These are phyloP conservation scores for Leptinotarsa rubiginosa DNA, from an alignment of 2,888 invertebrate genomes.

Conservation along the genomic window DNA sequence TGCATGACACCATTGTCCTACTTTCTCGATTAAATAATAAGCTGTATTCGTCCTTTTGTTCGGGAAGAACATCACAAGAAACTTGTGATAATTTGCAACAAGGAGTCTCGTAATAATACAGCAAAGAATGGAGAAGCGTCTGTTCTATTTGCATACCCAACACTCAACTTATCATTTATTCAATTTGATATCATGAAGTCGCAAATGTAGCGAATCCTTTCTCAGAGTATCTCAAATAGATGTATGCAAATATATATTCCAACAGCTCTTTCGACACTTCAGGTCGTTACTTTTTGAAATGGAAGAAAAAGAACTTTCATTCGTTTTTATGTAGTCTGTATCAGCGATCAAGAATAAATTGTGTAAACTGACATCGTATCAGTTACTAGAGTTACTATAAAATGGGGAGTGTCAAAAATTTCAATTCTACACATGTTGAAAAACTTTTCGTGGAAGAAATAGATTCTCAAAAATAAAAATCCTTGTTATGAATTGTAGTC, in stretches of 20 bases:
- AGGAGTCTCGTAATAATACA: background rate
- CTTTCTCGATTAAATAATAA: background rate
- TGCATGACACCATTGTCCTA: background rate
- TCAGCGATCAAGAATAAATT: no score
- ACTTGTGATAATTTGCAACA: background rate
- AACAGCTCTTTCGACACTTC: background rate
- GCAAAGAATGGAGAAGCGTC: background rate
- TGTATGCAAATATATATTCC: background rate
- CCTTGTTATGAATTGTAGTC: no score
- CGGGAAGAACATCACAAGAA: background rate
- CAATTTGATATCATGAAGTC: background rate
- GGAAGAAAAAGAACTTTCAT: background rate
- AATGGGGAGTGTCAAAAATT: no score
- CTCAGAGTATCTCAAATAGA: background rate
- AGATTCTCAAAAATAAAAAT: no score
- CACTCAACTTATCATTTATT: constrained; percentile 12
- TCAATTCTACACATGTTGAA: no score
- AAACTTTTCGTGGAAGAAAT: no score
- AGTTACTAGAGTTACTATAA: no score
- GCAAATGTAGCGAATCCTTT: constrained; percentile 1
- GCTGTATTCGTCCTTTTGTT: background rate
- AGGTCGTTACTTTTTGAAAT: background rate
- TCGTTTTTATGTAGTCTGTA: background rate
- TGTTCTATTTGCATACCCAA: background rate
- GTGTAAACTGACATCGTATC: no score